Percentiles rank a stretch among this genome's conserved stretches.
phyloP scores from a whole-genome alignment of 92 coral and sea anemone species.

The Meandrina meandrites region DNA sequence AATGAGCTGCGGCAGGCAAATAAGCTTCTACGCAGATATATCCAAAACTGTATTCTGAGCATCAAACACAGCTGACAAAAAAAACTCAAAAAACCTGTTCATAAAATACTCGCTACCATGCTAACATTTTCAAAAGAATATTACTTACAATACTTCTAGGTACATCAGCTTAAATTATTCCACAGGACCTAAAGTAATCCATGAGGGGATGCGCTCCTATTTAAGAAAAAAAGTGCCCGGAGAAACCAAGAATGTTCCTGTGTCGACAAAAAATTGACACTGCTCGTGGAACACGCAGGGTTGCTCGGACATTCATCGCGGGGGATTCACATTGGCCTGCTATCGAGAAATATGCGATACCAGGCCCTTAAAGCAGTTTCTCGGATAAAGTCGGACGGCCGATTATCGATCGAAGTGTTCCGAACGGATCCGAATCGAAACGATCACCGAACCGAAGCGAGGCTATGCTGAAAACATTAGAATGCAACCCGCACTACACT shows the following conservation, averaged over 20 bases:
- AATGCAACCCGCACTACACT: not conserved
- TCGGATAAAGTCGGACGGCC: not conserved
- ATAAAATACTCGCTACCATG: not conserved
- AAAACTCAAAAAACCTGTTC: too few species aligned
- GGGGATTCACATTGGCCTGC: not conserved
- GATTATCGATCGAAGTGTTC: not conserved
- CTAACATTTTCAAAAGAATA: not conserved
- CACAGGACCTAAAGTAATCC: not conserved
- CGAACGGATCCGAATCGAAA: not conserved
- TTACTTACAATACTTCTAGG: not conserved
- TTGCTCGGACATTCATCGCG: not conserved
- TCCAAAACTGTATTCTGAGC: too few species aligned
- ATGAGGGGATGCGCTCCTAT: not conserved
- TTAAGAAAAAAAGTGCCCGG: not conserved
- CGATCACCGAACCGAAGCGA: not conserved
- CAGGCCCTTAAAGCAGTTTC: not conserved
- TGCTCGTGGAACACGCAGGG: too few species aligned
- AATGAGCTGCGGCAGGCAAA: not conserved
- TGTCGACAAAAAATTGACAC: not conserved
- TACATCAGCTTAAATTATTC: not conserved
- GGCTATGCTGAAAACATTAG: not conserved
- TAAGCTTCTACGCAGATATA: too few species aligned
- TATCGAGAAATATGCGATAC: not conserved
- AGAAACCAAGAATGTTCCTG: not conserved
- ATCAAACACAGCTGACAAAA: too few species aligned